These are phyloP conservation scores for Buceros bicornis DNA, from an alignment of 2,797 vertebrate species.

Conservation along the genomic window DNA sequence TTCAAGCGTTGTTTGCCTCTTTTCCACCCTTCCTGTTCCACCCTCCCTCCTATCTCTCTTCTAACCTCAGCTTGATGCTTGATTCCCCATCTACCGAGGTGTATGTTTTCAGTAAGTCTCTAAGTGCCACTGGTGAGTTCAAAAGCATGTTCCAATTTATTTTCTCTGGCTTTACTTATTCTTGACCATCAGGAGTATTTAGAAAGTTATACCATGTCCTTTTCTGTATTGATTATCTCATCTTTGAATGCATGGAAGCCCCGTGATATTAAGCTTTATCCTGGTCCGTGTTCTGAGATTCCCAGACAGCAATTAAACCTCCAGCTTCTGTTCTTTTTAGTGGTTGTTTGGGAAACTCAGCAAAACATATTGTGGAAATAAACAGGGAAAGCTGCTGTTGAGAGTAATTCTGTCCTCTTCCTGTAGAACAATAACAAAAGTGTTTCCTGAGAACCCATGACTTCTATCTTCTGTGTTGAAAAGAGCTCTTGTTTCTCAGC, in stretches of 20 bases:
- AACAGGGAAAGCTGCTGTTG: neutral
- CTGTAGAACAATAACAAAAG: neutral
- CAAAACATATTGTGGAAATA: accelerated
- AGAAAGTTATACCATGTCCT: neutral
- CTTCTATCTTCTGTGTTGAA: neutral
- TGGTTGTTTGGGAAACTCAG: neutral
- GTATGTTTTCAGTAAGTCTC: neutral
- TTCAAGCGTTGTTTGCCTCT: neutral
- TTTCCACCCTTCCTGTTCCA: neutral
- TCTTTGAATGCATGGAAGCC: neutral
- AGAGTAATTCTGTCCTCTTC: neutral
- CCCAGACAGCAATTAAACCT: neutral
- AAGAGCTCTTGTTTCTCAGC: neutral
- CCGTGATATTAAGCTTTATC: neutral
- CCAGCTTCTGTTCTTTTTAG: neutral
- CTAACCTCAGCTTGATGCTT: neutral
- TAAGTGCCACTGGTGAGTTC: neutral
- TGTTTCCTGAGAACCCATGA: neutral
- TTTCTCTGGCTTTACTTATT: neutral
- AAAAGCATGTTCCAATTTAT: neutral
- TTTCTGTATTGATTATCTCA: neutral
- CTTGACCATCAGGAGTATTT: neutral
- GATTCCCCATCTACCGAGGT: neutral
- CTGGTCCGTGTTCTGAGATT: neutral
- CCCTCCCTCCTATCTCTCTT: neutral